phyloP scores from a whole-genome alignment of 1,140 invertebrate species.

The Drosophila sulfurigaster region DNA sequence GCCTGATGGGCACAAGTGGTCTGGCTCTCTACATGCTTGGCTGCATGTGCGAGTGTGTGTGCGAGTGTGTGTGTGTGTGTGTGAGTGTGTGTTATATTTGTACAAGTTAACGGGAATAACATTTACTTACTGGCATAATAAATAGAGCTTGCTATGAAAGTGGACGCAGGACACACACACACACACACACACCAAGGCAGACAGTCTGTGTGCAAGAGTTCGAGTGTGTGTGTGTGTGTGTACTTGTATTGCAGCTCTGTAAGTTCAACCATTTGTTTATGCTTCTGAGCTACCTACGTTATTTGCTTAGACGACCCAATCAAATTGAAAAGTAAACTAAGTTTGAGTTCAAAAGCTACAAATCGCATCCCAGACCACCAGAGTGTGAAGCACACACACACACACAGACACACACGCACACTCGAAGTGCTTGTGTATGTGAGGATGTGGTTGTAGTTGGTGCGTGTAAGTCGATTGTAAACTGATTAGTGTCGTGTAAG shows the following conservation, averaged over 20 bases:
- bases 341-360: conserved; percentile 75
- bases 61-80: conserved; percentile 14
- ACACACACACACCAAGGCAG: not conserved
- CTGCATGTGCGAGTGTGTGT: conserved; percentile 11
- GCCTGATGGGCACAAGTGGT: conserved; percentile 30
- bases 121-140: conserved; percentile 81
- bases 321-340: conserved; percentile 81
- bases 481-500: not conserved
- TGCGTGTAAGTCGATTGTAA: conserved; percentile 8
- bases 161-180: conserved; percentile 38
- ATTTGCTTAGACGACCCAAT: conserved; percentile 78
- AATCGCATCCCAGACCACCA: conserved; percentile 44
- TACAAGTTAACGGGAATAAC: conserved; percentile 79
- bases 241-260: conserved; percentile 36
- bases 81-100: conserved; percentile 55
- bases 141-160: conserved; percentile 66
- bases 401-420: too few species aligned
- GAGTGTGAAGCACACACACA: not conserved
- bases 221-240: conserved; percentile 14
- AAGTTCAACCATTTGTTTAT: conserved; percentile 68
- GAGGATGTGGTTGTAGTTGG: conserved; percentile 1
- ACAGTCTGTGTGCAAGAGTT: conserved; percentile 9
- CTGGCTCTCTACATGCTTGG: not conserved
- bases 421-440: not conserved
- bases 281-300: conserved; percentile 63